Base-by-base conservation (phyloP, 2,888 invertebrate genomes). In the Ectropis crepuscularia region DNA sequence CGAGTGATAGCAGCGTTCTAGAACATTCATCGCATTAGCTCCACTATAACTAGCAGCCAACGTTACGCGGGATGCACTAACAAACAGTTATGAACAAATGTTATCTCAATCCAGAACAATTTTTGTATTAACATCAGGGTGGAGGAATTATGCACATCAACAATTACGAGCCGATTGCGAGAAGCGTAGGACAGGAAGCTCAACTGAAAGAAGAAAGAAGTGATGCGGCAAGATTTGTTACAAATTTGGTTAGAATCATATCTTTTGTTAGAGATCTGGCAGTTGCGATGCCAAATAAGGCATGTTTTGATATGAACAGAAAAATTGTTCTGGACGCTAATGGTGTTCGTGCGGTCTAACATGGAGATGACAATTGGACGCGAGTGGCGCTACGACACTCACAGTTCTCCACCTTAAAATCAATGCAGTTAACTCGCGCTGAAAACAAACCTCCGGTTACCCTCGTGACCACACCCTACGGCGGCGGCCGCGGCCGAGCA, bases 401-500 rank as follows among this genome's bases (percentile, higher is more conserved):
- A 93, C 93, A 93, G 93, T 93, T 93, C 88, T 93, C 93, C 92
- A 93, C 93, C 90, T 93, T 93, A 92, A 93, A 93, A 93, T 93
- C 93, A 93, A 93, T 92, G 93, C 92, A 92, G 93, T 93, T 93
- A 88, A 93, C 92, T 90, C 93, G 93, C 85, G 93, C 93, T 93
- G 93, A 93, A 90, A 93, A 92, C 90, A 93, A 91, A 92, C 86
- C 88, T 87, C 82, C 81, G 75, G 87, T 92, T 91, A 92, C 81
- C 83, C 83, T 85, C 86, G 79, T 82, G 85, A 81, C 79, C 83
- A 88, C 85, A 87, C 82, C 84, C 82, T 85, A 84, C 59, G 8
- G 16, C 16, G 16, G 16, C 16, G 16, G 16, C 16, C 16, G 16
- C 16, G 16, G 2, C 16, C 16, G 16, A 28, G 2, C 16, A 28